Conservation (phyloP, 2,113 vertebrate genomes). For the Anser brachyrhynchus region DNA sequence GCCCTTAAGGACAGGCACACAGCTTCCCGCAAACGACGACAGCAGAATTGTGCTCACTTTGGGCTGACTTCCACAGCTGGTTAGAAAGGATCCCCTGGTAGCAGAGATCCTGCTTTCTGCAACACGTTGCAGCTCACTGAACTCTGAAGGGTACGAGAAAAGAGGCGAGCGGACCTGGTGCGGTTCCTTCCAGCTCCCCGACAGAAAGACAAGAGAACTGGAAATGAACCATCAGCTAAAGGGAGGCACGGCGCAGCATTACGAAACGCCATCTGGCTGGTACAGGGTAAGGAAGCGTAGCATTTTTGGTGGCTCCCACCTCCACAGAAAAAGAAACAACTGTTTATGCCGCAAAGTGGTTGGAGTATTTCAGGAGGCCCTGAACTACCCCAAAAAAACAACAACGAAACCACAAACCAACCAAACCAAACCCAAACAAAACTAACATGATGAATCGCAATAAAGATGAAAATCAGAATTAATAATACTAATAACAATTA, state of each 20-base stretch:
- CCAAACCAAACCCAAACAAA: neutral
- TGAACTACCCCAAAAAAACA: neutral
- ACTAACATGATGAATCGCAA: neutral
- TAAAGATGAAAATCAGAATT: neutral
- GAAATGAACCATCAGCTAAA: constrained; percentile 16
- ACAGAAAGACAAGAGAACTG: neutral
- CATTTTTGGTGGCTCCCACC: neutral
- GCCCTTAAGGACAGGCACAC: neutral
- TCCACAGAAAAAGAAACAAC: constrained; percentile 11
- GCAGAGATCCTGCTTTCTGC: neutral
- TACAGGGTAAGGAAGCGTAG: neutral
- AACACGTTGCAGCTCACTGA: neutral
- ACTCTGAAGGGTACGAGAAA: neutral
- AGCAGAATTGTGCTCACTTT: neutral
- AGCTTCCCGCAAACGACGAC: neutral
- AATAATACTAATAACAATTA: neutral
- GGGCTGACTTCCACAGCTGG: neutral
- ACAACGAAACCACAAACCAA: neutral
- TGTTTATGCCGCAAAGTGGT: neutral
- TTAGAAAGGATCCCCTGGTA: neutral
- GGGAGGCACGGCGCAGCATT: neutral
- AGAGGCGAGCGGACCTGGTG: neutral
- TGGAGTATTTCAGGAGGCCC: neutral
- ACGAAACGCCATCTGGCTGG: constrained; percentile 11
- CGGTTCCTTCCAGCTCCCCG: neutral